These are phyloP conservation scores for Jacana jacana DNA, from an alignment of 2,113 vertebrate genomes.

Conservation along the genomic window DNA sequence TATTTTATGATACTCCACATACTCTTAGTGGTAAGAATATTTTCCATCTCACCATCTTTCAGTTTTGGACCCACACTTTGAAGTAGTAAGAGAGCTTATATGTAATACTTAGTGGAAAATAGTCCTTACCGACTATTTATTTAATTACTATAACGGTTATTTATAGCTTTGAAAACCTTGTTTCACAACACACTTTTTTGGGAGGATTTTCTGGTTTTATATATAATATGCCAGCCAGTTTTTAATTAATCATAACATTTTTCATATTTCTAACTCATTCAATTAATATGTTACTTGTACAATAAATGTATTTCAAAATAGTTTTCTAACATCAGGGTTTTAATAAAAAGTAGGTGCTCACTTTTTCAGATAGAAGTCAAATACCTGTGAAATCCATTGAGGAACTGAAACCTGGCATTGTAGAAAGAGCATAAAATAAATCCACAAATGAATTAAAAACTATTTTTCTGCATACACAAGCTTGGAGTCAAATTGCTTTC, in stretches of 20 bases:
- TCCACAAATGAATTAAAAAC: background rate
- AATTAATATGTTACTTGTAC: background rate
- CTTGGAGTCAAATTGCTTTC: background rate
- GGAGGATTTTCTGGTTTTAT: background rate
- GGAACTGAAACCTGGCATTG: background rate
- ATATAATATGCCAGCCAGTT: background rate
- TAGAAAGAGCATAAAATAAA: background rate
- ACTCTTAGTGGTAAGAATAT: background rate
- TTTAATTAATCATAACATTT: background rate
- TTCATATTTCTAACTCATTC: slow-evolving; percentile 9
- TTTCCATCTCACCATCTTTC: background rate
- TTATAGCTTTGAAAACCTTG: background rate
- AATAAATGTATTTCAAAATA: slow-evolving; percentile 3
- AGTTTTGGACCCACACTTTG: background rate
- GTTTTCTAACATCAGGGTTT: background rate
- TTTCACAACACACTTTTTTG: background rate
- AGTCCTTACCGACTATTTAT: background rate
- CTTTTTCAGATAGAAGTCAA: background rate
- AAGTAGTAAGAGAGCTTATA: background rate
- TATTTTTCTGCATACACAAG: background rate
- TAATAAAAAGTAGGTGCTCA: background rate
- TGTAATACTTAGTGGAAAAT: background rate
- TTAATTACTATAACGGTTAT: background rate
- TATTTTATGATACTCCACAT: background rate
- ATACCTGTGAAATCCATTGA: background rate